Evolutionary conservation across 1,140 invertebrate genomes (phyloP).

Genomic region (Ephestia elutella): DNA sequence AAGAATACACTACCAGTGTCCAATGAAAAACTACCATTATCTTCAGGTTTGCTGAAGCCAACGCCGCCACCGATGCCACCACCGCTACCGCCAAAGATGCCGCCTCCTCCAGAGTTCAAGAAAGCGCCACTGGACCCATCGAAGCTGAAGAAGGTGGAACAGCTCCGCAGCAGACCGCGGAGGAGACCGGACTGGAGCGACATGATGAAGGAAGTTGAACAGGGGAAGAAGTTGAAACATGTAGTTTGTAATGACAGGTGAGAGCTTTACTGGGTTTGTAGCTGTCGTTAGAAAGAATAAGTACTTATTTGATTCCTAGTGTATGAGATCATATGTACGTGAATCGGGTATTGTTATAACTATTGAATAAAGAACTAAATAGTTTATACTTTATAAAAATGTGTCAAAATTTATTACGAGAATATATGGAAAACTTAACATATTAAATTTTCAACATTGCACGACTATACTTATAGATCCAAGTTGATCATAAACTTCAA

Average conservation of each 20-base stretch:
- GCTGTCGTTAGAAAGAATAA: too few relatives aligned
- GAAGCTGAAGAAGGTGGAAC: slow-evolving; percentile 78
- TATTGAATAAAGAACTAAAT: too few relatives aligned
- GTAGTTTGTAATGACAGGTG: slow-evolving; percentile 88
- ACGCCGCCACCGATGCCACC: slow-evolving; percentile 74
- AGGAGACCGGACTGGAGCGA: slow-evolving; percentile 89
- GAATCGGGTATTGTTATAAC: too few relatives aligned
- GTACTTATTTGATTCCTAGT: too few relatives aligned
- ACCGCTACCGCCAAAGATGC: slow-evolving; percentile 81
- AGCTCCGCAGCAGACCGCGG: slow-evolving; percentile 82
- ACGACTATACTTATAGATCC: too few relatives aligned
- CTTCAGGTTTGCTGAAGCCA: slow-evolving; percentile 63
- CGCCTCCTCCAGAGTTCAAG: slow-evolving; percentile 78
- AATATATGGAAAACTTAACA: too few relatives aligned
- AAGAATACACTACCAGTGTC: too few relatives aligned
- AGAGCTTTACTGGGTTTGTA: not conserved
- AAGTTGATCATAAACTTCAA: too few relatives aligned
- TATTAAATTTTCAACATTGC: too few relatives aligned
- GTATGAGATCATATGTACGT: too few relatives aligned
- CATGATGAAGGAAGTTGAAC: slow-evolving; percentile 92
- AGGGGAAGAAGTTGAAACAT: slow-evolving; percentile 83
- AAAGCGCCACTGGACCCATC: slow-evolving; percentile 66
- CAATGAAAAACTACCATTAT: not conserved
- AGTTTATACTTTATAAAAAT: too few relatives aligned
- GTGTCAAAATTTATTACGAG: too few relatives aligned